phyloP scores from a whole-genome alignment of 2,888 invertebrate genomes.

The Drosophila sordidapex region DNA sequence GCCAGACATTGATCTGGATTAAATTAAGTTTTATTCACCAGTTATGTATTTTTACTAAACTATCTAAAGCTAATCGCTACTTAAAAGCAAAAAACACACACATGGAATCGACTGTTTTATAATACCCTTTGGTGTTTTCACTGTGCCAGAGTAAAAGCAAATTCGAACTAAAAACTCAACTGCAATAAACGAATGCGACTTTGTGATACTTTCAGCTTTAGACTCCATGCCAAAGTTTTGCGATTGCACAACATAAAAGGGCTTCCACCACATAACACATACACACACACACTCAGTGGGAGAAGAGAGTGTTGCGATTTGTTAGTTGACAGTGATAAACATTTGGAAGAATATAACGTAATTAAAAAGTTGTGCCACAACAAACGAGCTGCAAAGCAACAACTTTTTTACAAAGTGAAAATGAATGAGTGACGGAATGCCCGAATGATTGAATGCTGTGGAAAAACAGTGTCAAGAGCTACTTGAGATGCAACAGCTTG shows the following conservation, averaged over 20 bases:
- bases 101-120: neutral
- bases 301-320: conserved; percentile 30
- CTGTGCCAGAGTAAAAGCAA: conserved; percentile 27
- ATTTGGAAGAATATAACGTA: conserved; percentile 60
- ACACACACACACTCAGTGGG: neutral
- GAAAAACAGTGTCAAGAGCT: conserved; percentile 5
- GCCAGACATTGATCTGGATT: neutral
- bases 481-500: conserved; percentile 47
- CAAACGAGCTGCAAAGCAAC: conserved; percentile 21
- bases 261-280: conserved; percentile 2
- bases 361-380: conserved; percentile 67
- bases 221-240: conserved; percentile 39
- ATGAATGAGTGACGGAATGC: conserved; percentile 7
- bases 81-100: neutral
- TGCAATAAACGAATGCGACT: conserved; percentile 61
- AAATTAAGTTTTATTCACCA: neutral
- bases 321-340: conserved; percentile 50
- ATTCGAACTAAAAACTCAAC: conserved; percentile 40
- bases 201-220: conserved; percentile 49
- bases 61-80: neutral
- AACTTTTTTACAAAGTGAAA: conserved; percentile 26
- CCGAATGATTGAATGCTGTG: neutral
- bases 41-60: neutral
- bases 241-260: conserved; percentile 22
- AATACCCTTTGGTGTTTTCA: conserved; percentile 2